Evolutionary conservation across 2,888 invertebrate genomes (phyloP).

Genomic region (Sipha maydis): DNA sequence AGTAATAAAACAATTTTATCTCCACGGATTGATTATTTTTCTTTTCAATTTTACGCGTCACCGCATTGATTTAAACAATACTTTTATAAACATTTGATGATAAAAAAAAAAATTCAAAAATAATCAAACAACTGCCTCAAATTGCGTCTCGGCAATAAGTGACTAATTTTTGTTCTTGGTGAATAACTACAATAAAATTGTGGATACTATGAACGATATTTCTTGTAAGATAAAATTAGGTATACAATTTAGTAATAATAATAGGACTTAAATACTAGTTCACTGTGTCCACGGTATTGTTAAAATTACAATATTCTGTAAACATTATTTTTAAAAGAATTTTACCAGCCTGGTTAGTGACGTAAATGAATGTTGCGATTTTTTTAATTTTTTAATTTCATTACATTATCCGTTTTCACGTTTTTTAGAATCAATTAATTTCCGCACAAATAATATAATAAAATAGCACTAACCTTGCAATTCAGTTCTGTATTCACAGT

Average conservation of each 20-base stretch:
- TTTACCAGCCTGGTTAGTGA: background rate
- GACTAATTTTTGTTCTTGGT: background rate
- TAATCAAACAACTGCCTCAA: background rate
- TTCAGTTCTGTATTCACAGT: background rate
- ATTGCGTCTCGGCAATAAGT: background rate
- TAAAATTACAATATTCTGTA: background rate
- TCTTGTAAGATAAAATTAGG: too few species aligned
- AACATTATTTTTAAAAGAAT: background rate
- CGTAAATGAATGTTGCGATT: background rate
- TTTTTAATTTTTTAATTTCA: background rate
- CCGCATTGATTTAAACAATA: background rate
- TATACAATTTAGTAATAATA: background rate
- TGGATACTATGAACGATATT: too few species aligned
- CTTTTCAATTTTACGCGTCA: background rate
- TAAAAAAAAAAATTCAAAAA: background rate
- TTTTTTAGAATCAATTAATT: background rate
- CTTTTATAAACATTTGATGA: background rate
- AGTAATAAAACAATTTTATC: background rate
- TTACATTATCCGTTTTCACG: background rate
- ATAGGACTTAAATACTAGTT: background rate
- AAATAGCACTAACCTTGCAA: background rate
- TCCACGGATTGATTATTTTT: background rate
- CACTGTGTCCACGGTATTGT: background rate
- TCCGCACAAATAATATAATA: background rate
- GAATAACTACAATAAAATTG: too few species aligned